These are phyloP conservation scores for Palloptera scutellata DNA, from an alignment of 2,888 invertebrate species.

Conservation along the genomic window DNA sequence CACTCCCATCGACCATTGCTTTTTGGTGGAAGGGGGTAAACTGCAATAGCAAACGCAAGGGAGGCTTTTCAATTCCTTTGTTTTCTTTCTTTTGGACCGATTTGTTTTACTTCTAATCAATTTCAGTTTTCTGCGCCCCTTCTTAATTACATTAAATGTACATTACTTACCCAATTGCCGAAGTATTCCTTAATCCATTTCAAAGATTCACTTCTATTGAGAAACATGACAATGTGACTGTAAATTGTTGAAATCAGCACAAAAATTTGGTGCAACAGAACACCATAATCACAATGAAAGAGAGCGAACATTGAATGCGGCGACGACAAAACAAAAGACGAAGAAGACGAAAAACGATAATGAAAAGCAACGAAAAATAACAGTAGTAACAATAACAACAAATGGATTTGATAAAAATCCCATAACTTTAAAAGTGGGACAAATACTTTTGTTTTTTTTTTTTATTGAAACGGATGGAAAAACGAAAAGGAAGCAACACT, in stretches of 20 bases:
- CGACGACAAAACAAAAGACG: conserved; percentile 12
- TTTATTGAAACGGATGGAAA: no score
- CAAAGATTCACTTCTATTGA: conserved; percentile 53
- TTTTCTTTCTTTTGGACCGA: no score
- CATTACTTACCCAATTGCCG: conserved; percentile 38
- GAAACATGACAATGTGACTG: conserved; percentile 52
- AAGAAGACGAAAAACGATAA: conserved; percentile 5
- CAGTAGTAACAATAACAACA: conserved; percentile 13
- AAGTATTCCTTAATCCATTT: conserved; percentile 59
- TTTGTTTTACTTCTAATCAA: no score
- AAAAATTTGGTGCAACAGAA: conserved; percentile 56
- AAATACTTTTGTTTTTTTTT: background rate
- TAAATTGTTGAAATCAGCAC: conserved; percentile 51
- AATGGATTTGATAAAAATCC: conserved; percentile 19
- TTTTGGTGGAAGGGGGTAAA: no score
- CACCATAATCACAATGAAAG: conserved; percentile 40
- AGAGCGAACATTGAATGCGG: conserved; percentile 43
- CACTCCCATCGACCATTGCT: no score
- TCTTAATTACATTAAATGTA: background rate
- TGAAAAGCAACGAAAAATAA: conserved; percentile 10
- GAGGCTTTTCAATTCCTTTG: no score
- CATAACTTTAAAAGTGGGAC: conserved; percentile 14
- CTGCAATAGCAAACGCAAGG: no score
- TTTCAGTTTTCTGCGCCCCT: no score
- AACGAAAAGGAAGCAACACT: no score